Conservation (phyloP, 2,113 vertebrate species). For the Lepisosteus osseus region DNA sequence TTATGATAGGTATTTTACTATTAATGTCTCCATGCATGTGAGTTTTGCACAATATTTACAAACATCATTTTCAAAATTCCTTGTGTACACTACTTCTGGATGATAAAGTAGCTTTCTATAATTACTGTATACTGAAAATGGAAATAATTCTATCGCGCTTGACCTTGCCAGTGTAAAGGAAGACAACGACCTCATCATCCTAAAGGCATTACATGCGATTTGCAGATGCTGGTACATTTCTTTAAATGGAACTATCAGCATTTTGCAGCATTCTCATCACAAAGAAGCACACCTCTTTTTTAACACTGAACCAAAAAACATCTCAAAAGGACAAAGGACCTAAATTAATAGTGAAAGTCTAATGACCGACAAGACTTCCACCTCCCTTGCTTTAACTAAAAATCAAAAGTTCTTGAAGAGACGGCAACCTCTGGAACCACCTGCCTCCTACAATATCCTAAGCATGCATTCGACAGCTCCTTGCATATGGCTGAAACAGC, state of each 20-base stretch:
- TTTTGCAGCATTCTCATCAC: not conserved
- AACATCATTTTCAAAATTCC: too few relatives aligned
- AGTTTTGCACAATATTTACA: too few relatives aligned
- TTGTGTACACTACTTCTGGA: too few relatives aligned
- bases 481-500: conserved; percentile 84
- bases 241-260: conserved; percentile 21
- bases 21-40: too few relatives aligned
- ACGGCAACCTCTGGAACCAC: conserved; percentile 71
- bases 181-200: conserved; percentile 27
- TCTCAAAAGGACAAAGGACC: not conserved
- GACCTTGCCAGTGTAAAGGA: conserved; percentile 13
- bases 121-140: conserved; percentile 13
- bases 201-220: conserved; percentile 4
- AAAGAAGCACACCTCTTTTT: not conserved
- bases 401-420: conserved; percentile 15
- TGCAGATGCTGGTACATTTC: not conserved
- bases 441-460: conserved; percentile 69
- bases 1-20: too few relatives aligned
- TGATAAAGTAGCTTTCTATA: too few relatives aligned
- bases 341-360: not conserved
- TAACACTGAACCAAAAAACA: too few relatives aligned
- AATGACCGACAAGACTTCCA: not conserved
- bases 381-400: conserved; percentile 46
- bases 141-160: conserved; percentile 13
- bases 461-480: conserved; percentile 65